Conservation (phyloP, 2,888 invertebrate genomes). For the Eilema depressum region DNA sequence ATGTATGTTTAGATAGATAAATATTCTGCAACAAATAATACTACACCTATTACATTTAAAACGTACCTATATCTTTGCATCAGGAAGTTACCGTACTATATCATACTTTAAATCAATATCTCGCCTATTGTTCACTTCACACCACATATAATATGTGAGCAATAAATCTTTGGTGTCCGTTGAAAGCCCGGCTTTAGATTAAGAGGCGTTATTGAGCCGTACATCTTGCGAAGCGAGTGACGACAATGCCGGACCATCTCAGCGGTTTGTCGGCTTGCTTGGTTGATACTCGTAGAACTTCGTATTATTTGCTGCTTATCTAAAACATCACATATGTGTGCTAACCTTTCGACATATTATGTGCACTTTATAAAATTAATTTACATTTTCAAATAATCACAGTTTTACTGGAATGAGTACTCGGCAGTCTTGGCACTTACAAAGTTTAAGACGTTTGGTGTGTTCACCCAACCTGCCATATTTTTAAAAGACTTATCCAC, state of each 20-base stretch:
- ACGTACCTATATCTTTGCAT: conserved; percentile 29
- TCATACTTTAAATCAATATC: conserved; percentile 57
- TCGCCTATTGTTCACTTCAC: conserved; percentile 48
- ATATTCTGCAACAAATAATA: not conserved
- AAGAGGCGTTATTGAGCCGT: conserved; percentile 76
- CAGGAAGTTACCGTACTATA: conserved; percentile 45
- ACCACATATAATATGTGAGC: conserved; percentile 63
- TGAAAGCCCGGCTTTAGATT: conserved; percentile 70
- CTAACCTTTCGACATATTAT: no score
- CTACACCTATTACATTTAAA: not conserved
- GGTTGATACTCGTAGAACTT: not conserved
- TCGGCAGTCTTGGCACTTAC: no score
- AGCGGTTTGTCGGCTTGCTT: conserved; percentile 15
- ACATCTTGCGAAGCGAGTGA: conserved; percentile 63
- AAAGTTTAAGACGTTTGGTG: no score
- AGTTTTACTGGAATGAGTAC: no score
- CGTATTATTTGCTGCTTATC: not conserved
- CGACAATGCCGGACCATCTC: conserved; percentile 39
- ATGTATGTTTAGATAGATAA: not conserved
- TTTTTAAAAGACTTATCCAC: no score
- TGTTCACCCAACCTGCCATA: no score
- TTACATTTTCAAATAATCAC: no score
- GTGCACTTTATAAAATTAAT: no score
- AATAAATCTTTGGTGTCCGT: conserved; percentile 71
- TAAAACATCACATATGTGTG: not conserved